Evolutionary conservation across 2,888 invertebrate genomes (phyloP).

Genomic region (Mactromeris polynyma): DNA sequence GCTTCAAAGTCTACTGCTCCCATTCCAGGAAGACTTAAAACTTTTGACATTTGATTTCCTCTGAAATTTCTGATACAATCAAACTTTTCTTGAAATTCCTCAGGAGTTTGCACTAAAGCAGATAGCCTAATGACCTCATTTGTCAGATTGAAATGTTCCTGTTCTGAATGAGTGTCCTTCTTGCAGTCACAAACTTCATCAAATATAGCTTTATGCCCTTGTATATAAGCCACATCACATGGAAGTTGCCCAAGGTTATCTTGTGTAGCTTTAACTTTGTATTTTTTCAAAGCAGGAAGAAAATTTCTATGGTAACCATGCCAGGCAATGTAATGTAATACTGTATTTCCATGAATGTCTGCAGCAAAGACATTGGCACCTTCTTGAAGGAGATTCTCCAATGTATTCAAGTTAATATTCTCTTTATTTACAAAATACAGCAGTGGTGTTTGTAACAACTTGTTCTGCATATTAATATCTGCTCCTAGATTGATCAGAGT

Average conservation of each 20-base stretch:
- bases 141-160: slow-evolving; percentile 4
- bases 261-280: background rate
- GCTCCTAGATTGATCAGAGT: slow-evolving; percentile 1
- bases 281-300: background rate
- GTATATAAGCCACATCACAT: slow-evolving; percentile 30
- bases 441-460: slow-evolving; percentile 23
- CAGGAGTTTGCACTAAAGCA: too few relatives aligned
- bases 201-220: slow-evolving; percentile 12
- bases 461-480: slow-evolving; percentile 16
- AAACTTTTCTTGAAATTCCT: background rate
- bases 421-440: slow-evolving; percentile 15
- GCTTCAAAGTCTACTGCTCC: slow-evolving; percentile 24
- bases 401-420: background rate
- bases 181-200: slow-evolving; percentile 24
- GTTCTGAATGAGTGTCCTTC: background rate
- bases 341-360: slow-evolving; percentile 30
- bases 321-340: slow-evolving; percentile 40
- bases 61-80: background rate
- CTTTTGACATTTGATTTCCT: background rate
- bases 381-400: background rate
- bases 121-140: background rate
- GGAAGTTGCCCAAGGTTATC: slow-evolving; percentile 36
- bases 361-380: slow-evolving; percentile 4
- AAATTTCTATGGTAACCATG: background rate
- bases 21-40: slow-evolving; percentile 25